Conservation (phyloP, 1,140 invertebrate species). For the Ostrea edulis region DNA sequence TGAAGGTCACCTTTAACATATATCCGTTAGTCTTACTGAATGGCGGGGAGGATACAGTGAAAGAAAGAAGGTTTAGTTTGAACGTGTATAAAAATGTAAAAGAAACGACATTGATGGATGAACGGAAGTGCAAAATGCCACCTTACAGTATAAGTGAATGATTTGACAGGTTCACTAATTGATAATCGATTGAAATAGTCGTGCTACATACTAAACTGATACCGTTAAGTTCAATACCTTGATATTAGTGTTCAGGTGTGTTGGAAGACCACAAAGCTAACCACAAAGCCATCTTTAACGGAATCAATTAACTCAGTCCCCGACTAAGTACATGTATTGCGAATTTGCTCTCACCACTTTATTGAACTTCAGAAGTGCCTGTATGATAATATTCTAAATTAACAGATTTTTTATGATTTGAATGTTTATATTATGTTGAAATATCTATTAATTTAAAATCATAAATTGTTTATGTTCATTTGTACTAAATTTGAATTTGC, state of each 20-base stretch:
- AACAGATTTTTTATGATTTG: too few relatives aligned
- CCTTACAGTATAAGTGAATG: background rate
- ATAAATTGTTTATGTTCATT: too few relatives aligned
- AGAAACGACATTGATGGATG: background rate
- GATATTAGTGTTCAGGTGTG: background rate
- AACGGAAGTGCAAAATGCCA: conserved; percentile 3
- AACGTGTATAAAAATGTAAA: background rate
- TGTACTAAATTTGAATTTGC: too few relatives aligned
- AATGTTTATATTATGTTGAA: too few relatives aligned
- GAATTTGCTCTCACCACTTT: too few relatives aligned
- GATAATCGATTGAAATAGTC: background rate
- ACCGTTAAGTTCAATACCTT: background rate
- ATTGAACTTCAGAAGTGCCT: too few relatives aligned
- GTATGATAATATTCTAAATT: too few relatives aligned
- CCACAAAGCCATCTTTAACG: background rate
- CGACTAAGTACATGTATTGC: too few relatives aligned
- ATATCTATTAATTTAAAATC: too few relatives aligned
- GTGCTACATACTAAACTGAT: background rate
- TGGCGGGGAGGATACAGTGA: background rate
- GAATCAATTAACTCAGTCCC: too few relatives aligned
- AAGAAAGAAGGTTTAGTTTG: background rate
- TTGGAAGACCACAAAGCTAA: background rate
- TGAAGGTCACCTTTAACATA: background rate
- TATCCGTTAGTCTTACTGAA: background rate
- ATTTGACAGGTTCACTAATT: conserved; percentile 9